phyloP scores from a whole-genome alignment of 2,888 invertebrate genomes.

The Sphaerophoria rueppellii region DNA sequence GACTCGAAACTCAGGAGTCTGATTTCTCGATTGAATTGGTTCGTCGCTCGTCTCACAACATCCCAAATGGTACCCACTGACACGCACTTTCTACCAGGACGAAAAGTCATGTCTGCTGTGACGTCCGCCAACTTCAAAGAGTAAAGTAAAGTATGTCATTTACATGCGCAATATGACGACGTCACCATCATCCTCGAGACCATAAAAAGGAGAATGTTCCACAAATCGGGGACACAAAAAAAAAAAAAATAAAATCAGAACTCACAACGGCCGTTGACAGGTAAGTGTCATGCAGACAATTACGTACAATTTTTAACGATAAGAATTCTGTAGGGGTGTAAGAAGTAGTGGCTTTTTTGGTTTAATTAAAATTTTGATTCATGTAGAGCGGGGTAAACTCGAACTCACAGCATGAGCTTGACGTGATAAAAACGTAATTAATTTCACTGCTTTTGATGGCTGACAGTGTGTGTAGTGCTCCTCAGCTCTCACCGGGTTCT shows the following conservation, averaged over 20 bases:
- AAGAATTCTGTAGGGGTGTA: neutral
- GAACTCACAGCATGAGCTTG: constrained; percentile 7
- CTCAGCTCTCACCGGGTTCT: too few species aligned
- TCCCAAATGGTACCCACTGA: neutral
- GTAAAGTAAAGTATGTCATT: constrained; percentile 60
- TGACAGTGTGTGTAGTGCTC: too few species aligned
- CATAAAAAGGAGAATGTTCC: constrained; percentile 8
- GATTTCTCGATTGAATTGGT: constrained; percentile 2
- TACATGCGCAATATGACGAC: constrained; percentile 60
- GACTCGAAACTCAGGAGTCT: too few species aligned
- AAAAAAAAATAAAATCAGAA: constrained; percentile 11
- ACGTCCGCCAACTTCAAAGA: neutral
- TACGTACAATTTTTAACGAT: neutral
- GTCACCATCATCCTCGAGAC: constrained; percentile 24
- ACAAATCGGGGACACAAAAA: constrained; percentile 6
- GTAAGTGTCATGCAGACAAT: constrained; percentile 51
- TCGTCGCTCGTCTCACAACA: neutral
- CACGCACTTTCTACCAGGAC: neutral
- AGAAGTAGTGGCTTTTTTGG: constrained; percentile 25
- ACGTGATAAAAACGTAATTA: constrained; percentile 61
- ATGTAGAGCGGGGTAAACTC: neutral
- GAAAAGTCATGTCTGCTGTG: neutral
- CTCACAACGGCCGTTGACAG: constrained; percentile 59
- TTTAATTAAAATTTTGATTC: constrained; percentile 63
- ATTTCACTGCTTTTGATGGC: constrained; percentile 43